Evolutionary conservation across 1,140 invertebrate genomes (phyloP).

Genomic region (Eriosoma lanigerum): DNA sequence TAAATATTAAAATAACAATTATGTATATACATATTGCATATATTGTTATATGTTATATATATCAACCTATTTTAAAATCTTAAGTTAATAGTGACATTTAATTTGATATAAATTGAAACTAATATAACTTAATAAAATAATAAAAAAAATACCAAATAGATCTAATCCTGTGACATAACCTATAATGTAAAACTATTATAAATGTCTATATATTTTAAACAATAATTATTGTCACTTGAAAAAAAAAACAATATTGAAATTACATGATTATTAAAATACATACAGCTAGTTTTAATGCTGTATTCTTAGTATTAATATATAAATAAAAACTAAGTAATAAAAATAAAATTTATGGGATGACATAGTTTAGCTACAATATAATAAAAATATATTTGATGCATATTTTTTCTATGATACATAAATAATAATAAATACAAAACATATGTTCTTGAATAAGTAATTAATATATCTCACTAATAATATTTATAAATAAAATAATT

Average conservation of each 20-base stretch:
- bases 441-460: constrained; percentile 33
- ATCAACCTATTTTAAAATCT: too few species aligned
- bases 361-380: not conserved
- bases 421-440: constrained; percentile 11
- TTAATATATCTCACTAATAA: constrained; percentile 16
- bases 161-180: constrained; percentile 23
- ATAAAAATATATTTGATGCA: constrained; percentile 46
- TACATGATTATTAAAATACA: not conserved
- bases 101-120: constrained; percentile 32
- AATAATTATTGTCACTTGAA: constrained; percentile 37
- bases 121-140: constrained; percentile 29
- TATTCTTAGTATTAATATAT: not conserved
- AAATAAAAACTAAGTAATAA: constrained; percentile 19
- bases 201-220: constrained; percentile 30
- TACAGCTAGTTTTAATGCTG: constrained; percentile 18
- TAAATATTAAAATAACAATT: not conserved
- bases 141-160: constrained; percentile 1
- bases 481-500: constrained; percentile 22
- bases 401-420: constrained; percentile 24
- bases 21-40: not conserved
- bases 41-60: too few species aligned
- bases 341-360: constrained; percentile 6
- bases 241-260: constrained; percentile 6
- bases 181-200: constrained; percentile 17
- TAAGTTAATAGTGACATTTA: constrained; percentile 41